Evolutionary conservation across 92 coral and sea anemone species (phyloP).

Genomic region (Anthopleura xanthogrammica): DNA sequence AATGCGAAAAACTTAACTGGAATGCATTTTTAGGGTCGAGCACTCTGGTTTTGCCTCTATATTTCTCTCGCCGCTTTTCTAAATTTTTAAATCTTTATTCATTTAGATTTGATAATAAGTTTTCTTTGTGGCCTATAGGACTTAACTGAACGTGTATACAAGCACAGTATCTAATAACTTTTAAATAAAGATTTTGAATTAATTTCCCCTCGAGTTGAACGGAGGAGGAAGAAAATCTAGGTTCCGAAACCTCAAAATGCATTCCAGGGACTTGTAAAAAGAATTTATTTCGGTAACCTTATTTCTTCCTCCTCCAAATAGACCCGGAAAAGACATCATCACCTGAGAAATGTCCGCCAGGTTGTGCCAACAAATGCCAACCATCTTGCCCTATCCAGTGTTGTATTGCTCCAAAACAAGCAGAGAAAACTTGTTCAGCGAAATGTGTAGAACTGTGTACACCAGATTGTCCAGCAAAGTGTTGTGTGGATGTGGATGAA

Average conservation of each 20-base stretch:
- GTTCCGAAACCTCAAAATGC: constrained; percentile 36
- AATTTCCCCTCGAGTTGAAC: constrained; percentile 17
- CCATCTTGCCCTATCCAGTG: constrained; percentile 36
- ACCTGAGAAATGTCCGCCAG: constrained; percentile 15
- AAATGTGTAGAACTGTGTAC: constrained; percentile 9
- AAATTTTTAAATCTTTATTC: background rate
- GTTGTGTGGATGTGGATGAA: background rate
- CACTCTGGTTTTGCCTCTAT: background rate
- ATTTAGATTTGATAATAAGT: background rate
- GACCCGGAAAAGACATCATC: constrained; percentile 16
- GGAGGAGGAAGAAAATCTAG: constrained; percentile 43
- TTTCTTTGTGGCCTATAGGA: background rate
- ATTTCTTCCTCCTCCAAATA: constrained; percentile 37
- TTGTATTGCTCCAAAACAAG: background rate
- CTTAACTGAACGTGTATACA: background rate
- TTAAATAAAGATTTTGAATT: no score
- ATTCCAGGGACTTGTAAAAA: constrained; percentile 9
- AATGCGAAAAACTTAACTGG: constrained; percentile 18
- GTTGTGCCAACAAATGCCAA: constrained; percentile 15
- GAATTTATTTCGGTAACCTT: constrained; percentile 23
- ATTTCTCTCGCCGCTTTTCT: background rate
- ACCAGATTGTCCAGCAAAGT: constrained; percentile 17
- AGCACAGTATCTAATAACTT: background rate
- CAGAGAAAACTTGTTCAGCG: background rate
- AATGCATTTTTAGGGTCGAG: constrained; percentile 39